Evolutionary conservation across 2,113 vertebrate genomes (phyloP), one percentile per base, ranked within the genome.

Genomic region (Cavia aperea): DNA sequence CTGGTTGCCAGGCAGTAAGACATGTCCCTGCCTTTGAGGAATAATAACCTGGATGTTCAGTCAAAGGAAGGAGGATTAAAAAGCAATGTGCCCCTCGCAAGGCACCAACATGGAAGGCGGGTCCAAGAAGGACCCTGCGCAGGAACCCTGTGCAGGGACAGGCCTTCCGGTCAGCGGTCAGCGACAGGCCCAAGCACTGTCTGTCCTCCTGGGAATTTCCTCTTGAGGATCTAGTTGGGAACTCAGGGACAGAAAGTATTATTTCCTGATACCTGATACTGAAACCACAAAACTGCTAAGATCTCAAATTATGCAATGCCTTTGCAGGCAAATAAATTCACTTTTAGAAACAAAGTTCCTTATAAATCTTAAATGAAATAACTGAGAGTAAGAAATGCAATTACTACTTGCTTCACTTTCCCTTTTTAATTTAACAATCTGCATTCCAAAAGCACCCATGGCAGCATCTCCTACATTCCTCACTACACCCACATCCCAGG

Each of bases 381-480:
- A 83, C 79, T n/a, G 63, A 72, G 65, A 90, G 29, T 73, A 24
- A 84, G 89, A 91, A 81, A 65, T 77, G n/a, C 81, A 88, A 46
- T 90, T 39, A 90, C 31, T 29, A 43, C 54, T 81, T 72, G 54
- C 65, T 90, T 31, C 36, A 51, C 77, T 88, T 92, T 93, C 88
- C 81, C 84, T 86, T 49, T 73, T 73, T 68, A 81, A 82, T 33
- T 90, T 66, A n/a, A 65, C 0, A 54, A 33, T 60, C 95, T 0
- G 54, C 93, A 97, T 96, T 94, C 43, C 51, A 8, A 33, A 70
- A 90, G 96, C 96, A 96, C 96, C 94, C 11, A 49, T 0, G 51
- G 94, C 77, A 9, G 2, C 94, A 96, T 94, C 97, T 97, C 97
- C 96, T 70, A 78, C 96, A 95, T 96, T 97, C 96, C 96, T 82